Conservation (phyloP, 2,113 vertebrate genomes). For the Cephalophus harveyi region DNA sequence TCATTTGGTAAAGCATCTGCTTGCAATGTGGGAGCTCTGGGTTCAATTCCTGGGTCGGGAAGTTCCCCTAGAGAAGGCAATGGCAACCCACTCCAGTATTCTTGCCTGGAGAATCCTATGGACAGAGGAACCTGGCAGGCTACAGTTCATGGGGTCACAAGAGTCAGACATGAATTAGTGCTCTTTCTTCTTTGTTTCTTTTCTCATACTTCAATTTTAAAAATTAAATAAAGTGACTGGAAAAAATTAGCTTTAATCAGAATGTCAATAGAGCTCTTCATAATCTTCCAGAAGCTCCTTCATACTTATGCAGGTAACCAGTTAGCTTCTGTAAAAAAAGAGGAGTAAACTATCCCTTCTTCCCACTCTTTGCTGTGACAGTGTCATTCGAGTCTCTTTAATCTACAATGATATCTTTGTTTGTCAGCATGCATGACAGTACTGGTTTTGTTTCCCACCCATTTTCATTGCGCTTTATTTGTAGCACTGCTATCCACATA, state of each 20-base stretch:
- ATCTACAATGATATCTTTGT: conserved; percentile 19
- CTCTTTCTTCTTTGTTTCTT: not conserved
- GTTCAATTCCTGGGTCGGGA: not conserved
- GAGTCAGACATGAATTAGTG: not conserved
- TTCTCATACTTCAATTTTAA: not conserved
- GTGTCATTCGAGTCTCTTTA: conserved; percentile 37
- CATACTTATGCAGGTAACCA: not conserved
- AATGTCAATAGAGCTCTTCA: conserved; percentile 37
- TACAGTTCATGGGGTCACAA: not conserved
- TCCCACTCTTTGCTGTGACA: not conserved
- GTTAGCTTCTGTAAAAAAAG: conserved; percentile 49
- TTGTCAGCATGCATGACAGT: not conserved
- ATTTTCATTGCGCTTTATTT: conserved; percentile 45
- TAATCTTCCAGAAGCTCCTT: not conserved
- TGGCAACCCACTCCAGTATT: not conserved
- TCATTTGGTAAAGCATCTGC: not conserved
- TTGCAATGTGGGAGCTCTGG: not conserved
- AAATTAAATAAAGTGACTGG: not conserved
- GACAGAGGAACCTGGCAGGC: not conserved
- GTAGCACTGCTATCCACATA: not conserved
- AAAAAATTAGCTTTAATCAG: conserved; percentile 1
- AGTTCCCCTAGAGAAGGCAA: not conserved
- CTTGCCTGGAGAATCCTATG: not conserved
- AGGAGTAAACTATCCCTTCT: not conserved
- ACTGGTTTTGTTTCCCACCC: conserved; percentile 27